Percentiles rank a stretch among this genome's conserved stretches.
Evolutionary conservation across 1,140 invertebrate genomes (phyloP).

Genomic region (Caenorhabditis elegans): WBcel235 BX284605.5:12257501-12258000

Average conservation of each 20-base stretch:
- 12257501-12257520: neutral
- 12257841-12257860: constrained; percentile 16
- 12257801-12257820: neutral
- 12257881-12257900: neutral
- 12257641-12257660: constrained; percentile 19
- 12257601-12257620: neutral
- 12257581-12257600: too few species aligned
- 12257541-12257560: neutral
- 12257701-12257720: constrained; percentile 28
- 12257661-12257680: neutral
- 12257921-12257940: constrained; percentile 17
- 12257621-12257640: neutral
- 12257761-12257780: too few species aligned
- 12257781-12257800: neutral
- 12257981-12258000: constrained; percentile 4
- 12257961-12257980: neutral
- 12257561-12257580: neutral
- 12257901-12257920: neutral
- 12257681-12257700: neutral
- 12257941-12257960: neutral
- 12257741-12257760: neutral
- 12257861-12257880: neutral
- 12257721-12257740: neutral
- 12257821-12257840: neutral
- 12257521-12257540: neutral